Evolutionary conservation across 2,888 invertebrate genomes (phyloP).

Genomic region (Folsomia manolachei): DNA sequence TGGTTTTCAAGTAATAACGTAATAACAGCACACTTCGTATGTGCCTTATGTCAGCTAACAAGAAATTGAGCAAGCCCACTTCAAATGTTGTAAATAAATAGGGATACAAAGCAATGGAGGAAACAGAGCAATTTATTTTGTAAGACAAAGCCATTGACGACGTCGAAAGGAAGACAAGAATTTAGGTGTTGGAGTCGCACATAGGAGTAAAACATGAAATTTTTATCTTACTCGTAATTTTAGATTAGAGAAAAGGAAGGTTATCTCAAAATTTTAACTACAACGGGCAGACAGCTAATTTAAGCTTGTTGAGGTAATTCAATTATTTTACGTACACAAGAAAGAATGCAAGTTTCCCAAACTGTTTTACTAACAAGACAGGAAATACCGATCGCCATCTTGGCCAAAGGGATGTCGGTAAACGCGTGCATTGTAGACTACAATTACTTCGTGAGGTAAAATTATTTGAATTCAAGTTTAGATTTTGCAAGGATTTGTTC

Average conservation of each 20-base stretch:
- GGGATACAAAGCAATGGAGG: neutral
- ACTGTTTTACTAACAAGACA: neutral
- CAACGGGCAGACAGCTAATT: slow-evolving; percentile 9
- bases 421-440: too few species aligned
- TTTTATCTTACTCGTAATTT: too few species aligned
- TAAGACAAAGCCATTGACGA: too few species aligned
- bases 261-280: slow-evolving; percentile 9
- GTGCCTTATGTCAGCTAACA: too few species aligned
- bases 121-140: neutral
- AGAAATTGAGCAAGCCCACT: too few species aligned
- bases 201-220: neutral
- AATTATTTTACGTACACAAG: slow-evolving; percentile 4
- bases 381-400: neutral
- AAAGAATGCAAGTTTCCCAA: neutral
- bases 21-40: too few species aligned
- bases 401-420: too few species aligned
- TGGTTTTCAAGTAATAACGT: too few species aligned
- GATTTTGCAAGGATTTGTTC: too few species aligned
- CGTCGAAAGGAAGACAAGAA: too few species aligned
- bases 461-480: too few species aligned
- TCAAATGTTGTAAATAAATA: neutral
- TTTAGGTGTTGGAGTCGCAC: slow-evolving; percentile 23
- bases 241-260: slow-evolving; percentile 20
- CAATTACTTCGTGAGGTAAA: too few species aligned
- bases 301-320: slow-evolving; percentile 9